phyloP scores from a whole-genome alignment of 2,113 vertebrate genomes.

The Trematocara variabile region DNA sequence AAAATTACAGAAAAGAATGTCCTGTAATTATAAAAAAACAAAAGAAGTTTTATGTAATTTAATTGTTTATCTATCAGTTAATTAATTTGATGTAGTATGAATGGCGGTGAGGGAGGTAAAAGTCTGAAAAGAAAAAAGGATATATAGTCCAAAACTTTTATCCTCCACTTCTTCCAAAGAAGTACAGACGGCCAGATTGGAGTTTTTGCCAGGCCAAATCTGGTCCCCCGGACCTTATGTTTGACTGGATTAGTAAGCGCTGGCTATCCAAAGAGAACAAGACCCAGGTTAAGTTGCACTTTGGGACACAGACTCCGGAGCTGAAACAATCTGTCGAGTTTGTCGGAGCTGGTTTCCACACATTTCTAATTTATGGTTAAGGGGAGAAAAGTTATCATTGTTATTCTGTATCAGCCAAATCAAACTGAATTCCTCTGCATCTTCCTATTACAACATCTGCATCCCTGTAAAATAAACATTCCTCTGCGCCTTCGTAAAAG shows the following conservation, averaged over 20 bases:
- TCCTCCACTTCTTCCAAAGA: background rate
- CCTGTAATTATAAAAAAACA: background rate
- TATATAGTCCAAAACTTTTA: background rate
- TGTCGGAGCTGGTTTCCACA: conserved; percentile 38
- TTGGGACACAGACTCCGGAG: background rate
- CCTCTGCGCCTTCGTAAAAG: background rate
- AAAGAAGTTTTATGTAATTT: background rate
- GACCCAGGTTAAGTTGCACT: background rate
- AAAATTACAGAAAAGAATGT: background rate
- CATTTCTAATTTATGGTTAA: background rate
- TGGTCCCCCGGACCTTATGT: background rate
- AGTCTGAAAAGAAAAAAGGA: background rate
- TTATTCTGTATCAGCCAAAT: background rate
- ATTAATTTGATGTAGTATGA: background rate
- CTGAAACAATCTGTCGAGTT: background rate
- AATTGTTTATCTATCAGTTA: background rate
- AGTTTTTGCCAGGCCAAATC: background rate
- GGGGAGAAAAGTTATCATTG: background rate
- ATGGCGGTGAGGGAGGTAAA: fast-evolving
- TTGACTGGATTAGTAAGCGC: background rate
- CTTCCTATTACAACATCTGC: background rate
- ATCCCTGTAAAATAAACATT: background rate
- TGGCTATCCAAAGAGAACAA: background rate
- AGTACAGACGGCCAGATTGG: background rate
- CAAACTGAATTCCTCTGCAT: background rate